Conservation (phyloP, 2,797 vertebrate species). For the Arnoldichthys spilopterus region DNA sequence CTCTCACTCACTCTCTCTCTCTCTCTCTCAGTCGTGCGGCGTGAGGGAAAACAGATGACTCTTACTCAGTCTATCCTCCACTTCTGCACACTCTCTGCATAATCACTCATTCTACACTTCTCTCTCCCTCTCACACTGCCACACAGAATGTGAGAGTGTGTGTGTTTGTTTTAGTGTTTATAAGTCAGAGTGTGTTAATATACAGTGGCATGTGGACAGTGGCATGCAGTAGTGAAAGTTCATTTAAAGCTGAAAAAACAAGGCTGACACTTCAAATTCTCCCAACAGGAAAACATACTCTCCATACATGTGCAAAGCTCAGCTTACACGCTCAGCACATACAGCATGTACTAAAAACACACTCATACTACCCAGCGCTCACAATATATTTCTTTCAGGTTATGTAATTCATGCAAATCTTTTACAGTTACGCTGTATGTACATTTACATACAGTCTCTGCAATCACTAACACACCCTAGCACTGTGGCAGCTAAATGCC, state of each 20-base stretch:
- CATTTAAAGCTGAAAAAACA: not conserved
- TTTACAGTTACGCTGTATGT: not conserved
- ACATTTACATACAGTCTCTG: not conserved
- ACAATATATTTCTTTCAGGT: not conserved
- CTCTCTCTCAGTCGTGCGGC: constrained; percentile 59
- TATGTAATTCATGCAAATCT: constrained; percentile 5
- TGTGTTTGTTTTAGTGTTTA: constrained; percentile 1
- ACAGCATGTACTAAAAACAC: not conserved
- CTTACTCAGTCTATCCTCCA: constrained; percentile 59
- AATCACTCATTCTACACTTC: constrained; percentile 34
- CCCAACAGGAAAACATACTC: not conserved
- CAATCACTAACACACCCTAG: not conserved
- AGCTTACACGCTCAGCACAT: not conserved
- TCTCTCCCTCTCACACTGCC: constrained; percentile 7
- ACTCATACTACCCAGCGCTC: not conserved
- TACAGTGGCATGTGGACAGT: not conserved
- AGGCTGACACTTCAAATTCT: not conserved
- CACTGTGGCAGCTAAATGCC: not conserved
- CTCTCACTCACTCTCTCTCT: constrained; percentile 52
- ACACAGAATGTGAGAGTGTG: not conserved
- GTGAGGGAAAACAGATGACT: constrained; percentile 77
- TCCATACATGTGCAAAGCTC: not conserved
- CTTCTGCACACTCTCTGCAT: constrained; percentile 50
- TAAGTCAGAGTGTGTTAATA: not conserved
- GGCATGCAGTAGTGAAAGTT: not conserved